These are phyloP conservation scores for Lycocerus yunnanus DNA, from an alignment of 2,888 invertebrate species.

Conservation along the genomic window DNA sequence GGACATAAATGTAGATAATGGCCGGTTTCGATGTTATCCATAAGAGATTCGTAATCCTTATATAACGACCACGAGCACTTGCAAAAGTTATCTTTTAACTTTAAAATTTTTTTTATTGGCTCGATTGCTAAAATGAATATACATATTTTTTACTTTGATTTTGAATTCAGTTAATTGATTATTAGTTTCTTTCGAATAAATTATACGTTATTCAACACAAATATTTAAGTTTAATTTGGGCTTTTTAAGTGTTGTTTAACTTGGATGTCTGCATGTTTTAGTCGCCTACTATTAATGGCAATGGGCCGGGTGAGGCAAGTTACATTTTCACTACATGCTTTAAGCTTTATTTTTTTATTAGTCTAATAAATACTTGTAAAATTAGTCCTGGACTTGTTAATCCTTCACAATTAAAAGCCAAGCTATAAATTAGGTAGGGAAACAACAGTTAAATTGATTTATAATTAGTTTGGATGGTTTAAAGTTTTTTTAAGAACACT, in stretches of 20 bases:
- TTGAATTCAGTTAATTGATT: neutral
- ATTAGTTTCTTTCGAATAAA: neutral
- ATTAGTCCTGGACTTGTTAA: neutral
- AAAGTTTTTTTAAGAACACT: neutral
- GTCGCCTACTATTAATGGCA: neutral
- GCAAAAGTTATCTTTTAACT: no score
- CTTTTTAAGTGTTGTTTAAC: neutral
- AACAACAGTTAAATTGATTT: neutral
- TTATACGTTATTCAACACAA: neutral
- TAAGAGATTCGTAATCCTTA: no score
- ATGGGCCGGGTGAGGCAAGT: neutral
- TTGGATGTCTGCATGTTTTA: neutral
- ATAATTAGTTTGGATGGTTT: neutral
- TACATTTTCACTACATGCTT: neutral
- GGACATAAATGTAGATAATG: no score
- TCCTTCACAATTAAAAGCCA: neutral
- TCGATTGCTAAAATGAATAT: neutral
- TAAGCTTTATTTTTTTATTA: slow-evolving; percentile 1
- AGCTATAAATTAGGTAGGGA: neutral
- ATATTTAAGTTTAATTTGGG: neutral
- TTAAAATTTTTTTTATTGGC: no score
- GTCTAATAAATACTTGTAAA: slow-evolving; percentile 1
- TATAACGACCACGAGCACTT: no score
- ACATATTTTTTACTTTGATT: neutral
- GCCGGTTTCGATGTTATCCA: no score